Base-by-base conservation (phyloP, 2,113 vertebrate genomes). In the Corythornis madagascariensis region DNA sequence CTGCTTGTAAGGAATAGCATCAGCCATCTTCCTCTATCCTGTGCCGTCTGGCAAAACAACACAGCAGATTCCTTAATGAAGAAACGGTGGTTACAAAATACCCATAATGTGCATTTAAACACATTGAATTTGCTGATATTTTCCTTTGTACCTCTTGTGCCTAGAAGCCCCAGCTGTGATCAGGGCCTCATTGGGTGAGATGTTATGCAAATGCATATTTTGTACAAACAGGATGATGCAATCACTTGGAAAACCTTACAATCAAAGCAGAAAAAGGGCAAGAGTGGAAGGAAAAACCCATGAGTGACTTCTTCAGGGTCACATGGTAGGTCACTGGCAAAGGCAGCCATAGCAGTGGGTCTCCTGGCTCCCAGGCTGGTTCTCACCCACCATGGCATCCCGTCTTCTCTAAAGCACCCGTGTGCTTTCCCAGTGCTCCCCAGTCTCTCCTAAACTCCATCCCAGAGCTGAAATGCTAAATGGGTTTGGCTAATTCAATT, bases 191-290 rank as follows among this genome's bases (percentile, higher is more conserved):
- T 42, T 94, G 65, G 73, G 45, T 0, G 72, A 89, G 67, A 70
- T 47, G 56, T 95, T 92, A 83, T 92, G 74, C 78, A 83, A 88
- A 95, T 80, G 21, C 79, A 18, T 88, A 52, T 87, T 95, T 93
- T 88, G 60, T 80, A 19, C 77, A 79, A 93, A 93, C 47, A 59
- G 60, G 35, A 33, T 94, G 92, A 94, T 76, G 91, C 77, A 95
- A 92, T 73, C 60, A 2, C 67, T 85, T 89, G 84, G 75, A 92
- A 87, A 73, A 77, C 59, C 88, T 90, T 8, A 79, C 61, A 89
- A 79, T 76, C 78, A 55, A 87, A 91, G 78, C 81, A 80, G 64
- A 53, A 70, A 86, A 79, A 71, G 38, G 40, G 56, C 40, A 83
- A 61, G 19, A 70, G 50, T 57, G 74, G 70, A 69, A 87, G 47